Conservation (phyloP, 2,797 vertebrate genomes). For the Kryptopterus vitreolus region DNA sequence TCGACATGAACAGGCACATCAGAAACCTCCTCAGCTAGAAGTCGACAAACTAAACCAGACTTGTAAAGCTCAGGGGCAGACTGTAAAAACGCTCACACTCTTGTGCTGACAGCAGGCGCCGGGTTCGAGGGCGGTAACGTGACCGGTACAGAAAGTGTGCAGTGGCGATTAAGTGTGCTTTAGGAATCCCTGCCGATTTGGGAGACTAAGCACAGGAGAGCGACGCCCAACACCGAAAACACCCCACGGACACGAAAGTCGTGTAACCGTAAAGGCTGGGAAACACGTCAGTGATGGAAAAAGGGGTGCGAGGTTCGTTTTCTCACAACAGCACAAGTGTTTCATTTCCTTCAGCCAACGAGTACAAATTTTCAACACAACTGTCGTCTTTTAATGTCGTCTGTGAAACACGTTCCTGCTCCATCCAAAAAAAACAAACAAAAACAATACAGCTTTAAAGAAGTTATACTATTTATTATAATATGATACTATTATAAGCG, state of each 20-base stretch:
- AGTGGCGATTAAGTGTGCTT: slow-evolving; percentile 36
- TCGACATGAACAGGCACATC: slow-evolving; percentile 34
- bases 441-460: too few species aligned
- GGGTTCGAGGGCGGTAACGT: neutral
- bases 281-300: too few species aligned
- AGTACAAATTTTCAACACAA: neutral
- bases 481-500: too few species aligned
- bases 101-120: neutral
- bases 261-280: neutral
- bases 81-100: neutral
- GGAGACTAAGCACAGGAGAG: neutral
- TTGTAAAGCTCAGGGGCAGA: neutral
- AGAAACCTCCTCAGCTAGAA: neutral
- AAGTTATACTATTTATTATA: too few species aligned
- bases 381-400: neutral
- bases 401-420: neutral
- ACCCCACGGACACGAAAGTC: neutral
- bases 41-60: neutral
- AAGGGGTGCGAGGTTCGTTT: neutral
- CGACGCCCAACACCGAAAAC: neutral
- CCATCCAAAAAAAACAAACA: too few species aligned
- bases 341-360: neutral
- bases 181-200: slow-evolving; percentile 24
- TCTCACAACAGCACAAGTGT: neutral
- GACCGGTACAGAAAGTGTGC: neutral